Percentiles rank a stretch among this genome's conserved stretches.
Evolutionary conservation across 2,888 invertebrate genomes (phyloP).

Genomic region (Cerastoderma edule): DNA sequence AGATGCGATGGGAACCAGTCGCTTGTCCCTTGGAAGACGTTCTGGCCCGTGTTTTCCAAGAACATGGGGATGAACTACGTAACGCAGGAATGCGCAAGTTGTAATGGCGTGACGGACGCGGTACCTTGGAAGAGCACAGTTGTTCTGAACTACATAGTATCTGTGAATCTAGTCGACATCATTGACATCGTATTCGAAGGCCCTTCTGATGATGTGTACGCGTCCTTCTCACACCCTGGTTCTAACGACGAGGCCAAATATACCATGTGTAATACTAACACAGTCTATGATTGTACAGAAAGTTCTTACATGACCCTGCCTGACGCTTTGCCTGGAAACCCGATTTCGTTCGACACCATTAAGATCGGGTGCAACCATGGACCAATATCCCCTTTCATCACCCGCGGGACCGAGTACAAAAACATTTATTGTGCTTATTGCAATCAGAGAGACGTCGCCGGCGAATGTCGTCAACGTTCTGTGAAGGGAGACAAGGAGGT

Average conservation of each 20-base stretch:
- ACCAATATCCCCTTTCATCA: not conserved
- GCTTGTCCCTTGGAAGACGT: not conserved
- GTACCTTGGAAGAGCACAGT: not conserved
- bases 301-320: not conserved
- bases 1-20: not conserved
- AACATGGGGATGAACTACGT: not conserved
- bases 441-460: not conserved
- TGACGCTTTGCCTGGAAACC: not conserved
- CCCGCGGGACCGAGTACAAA: not conserved
- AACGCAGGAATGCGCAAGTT: constrained; percentile 5
- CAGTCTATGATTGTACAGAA: not conserved
- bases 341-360: not conserved
- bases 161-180: not conserved
- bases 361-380: not conserved
- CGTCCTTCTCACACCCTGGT: not conserved
- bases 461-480: not conserved
- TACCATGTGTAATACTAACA: not conserved
- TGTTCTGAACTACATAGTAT: not conserved
- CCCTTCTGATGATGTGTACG: too few relatives aligned
- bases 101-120: constrained; percentile 3
- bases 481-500: not conserved
- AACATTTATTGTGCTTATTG: constrained; percentile 1
- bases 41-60: not conserved
- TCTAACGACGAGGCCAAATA: not conserved
- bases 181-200: not conserved